Percentiles rank a stretch among this genome's conserved stretches.
These are phyloP conservation scores for Habropoda laboriosa DNA, from an alignment of 1,140 invertebrate genomes.

Conservation along the genomic window DNA sequence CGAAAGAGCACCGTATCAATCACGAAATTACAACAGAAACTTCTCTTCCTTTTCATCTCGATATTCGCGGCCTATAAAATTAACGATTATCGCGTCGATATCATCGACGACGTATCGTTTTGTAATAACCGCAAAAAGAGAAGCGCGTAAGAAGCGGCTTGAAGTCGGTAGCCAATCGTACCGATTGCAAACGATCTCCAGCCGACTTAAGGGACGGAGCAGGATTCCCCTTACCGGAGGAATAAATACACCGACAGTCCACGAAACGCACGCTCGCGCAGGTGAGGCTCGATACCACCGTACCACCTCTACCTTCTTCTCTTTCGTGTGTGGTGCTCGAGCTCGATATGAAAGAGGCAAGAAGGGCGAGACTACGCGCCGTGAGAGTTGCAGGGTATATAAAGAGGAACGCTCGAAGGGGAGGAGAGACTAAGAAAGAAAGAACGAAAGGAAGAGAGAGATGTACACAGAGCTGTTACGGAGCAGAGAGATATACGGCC, in stretches of 20 bases:
- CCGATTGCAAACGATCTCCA: constrained; percentile 7
- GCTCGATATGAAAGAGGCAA: constrained; percentile 22
- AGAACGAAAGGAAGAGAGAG: constrained; percentile 4
- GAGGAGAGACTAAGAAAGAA: constrained; percentile 5
- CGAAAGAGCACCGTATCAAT: background rate
- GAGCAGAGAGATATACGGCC: constrained; percentile 57
- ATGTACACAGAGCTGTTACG: constrained; percentile 3
- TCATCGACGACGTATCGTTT: constrained; percentile 32
- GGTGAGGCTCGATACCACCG: constrained; percentile 18
- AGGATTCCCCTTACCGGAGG: constrained; percentile 32
- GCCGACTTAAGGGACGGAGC: background rate
- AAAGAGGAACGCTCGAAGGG: background rate
- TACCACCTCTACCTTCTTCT: background rate
- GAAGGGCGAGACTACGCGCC: background rate
- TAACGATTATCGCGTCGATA: constrained; percentile 11
- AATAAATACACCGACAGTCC: constrained; percentile 64
- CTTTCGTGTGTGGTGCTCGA: background rate
- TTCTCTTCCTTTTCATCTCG: background rate
- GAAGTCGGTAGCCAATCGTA: constrained; percentile 32
- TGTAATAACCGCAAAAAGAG: constrained; percentile 25
- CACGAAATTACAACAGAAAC: background rate
- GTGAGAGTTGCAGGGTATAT: constrained; percentile 10
- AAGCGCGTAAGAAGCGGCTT: background rate
- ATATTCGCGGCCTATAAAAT: constrained; percentile 4
- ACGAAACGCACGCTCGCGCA: constrained; percentile 61